Percentiles rank a stretch among this genome's conserved stretches.
Conservation (phyloP, 2,888 invertebrate genomes). For the Camponotus fellah region DNA sequence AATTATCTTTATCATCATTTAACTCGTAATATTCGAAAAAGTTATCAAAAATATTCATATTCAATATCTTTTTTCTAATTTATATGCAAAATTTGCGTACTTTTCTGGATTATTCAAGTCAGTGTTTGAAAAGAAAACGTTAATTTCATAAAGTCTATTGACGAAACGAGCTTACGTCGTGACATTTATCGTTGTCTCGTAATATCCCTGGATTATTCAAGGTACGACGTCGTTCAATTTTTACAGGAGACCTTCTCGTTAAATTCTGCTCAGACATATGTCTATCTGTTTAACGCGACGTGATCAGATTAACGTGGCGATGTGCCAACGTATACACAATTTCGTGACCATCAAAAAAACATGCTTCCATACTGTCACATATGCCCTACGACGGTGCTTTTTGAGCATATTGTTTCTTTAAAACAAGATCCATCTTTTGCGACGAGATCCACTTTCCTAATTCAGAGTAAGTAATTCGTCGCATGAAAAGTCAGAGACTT, state of each 20-base stretch:
- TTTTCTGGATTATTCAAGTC: neutral
- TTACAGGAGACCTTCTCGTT: neutral
- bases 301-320: conserved; percentile 27
- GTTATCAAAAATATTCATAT: neutral
- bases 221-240: neutral
- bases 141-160: neutral
- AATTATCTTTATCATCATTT: neutral
- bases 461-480: neutral
- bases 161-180: neutral
- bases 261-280: neutral
- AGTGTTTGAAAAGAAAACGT: neutral
- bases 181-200: neutral
- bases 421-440: neutral
- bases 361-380: neutral
- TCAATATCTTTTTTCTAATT: neutral
- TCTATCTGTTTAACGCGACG: neutral
- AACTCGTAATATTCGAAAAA: neutral
- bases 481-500: neutral
- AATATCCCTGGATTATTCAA: conserved; percentile 18
- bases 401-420: neutral
- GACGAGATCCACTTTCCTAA: conserved; percentile 9
- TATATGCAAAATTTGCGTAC: neutral
- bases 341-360: neutral
- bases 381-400: neutral
- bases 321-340: neutral